Evolutionary conservation across 1,140 invertebrate genomes (phyloP).

Genomic region (Hyphantria cunea): DNA sequence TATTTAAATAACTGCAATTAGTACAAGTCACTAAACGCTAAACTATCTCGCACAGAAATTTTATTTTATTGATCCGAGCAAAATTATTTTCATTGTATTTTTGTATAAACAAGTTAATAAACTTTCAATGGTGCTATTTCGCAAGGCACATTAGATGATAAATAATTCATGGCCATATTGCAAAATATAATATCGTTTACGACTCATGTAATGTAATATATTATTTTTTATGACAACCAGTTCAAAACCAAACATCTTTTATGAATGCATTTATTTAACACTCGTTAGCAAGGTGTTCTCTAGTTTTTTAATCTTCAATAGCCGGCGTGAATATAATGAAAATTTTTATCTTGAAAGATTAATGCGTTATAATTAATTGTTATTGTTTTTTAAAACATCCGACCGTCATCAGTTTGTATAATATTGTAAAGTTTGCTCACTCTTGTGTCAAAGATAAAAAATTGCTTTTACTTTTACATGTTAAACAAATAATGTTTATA

Average conservation of each 20-base stretch:
- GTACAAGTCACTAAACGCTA: too few relatives aligned
- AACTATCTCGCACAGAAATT: too few relatives aligned
- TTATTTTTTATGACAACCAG: constrained; percentile 7
- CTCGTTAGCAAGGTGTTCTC: constrained; percentile 20
- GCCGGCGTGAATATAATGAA: neutral
- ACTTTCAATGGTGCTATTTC: constrained; percentile 11
- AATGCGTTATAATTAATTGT: neutral
- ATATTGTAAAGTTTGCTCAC: too few relatives aligned
- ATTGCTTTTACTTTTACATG: too few relatives aligned
- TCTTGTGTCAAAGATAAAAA: too few relatives aligned
- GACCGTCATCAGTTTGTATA: too few relatives aligned
- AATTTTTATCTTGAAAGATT: neutral
- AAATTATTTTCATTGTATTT: neutral
- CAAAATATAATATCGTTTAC: too few relatives aligned
- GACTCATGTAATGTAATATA: constrained; percentile 2
- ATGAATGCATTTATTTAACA: constrained; percentile 22
- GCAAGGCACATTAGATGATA: constrained; percentile 13
- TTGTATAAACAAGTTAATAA: too few relatives aligned
- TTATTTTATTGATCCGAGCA: neutral
- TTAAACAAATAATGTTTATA: too few relatives aligned
- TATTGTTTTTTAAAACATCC: too few relatives aligned
- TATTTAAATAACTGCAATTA: too few relatives aligned
- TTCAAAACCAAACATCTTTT: constrained; percentile 14
- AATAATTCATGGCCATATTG: neutral
- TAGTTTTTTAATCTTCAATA: constrained; percentile 2